phyloP scores from a whole-genome alignment of 2,797 vertebrate species.

The Gobionotothen gibberifrons region DNA sequence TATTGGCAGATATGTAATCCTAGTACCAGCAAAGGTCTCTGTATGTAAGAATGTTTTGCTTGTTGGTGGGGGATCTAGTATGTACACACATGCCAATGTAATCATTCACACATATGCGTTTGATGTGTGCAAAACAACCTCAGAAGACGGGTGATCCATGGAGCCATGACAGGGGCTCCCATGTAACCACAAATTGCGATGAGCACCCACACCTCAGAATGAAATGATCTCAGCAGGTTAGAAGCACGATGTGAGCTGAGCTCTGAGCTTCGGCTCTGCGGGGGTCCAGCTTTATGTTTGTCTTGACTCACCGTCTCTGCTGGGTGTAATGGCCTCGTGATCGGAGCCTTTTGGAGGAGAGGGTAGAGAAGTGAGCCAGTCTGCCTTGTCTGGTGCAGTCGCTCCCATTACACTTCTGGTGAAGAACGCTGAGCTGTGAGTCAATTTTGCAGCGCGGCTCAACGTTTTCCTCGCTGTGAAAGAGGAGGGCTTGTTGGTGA shows the following conservation, averaged over 20 bases:
- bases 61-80: neutral
- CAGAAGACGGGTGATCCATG: neutral
- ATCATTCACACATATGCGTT: neutral
- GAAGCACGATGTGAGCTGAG: conserved; percentile 6
- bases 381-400: conserved; percentile 17
- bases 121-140: neutral
- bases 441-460: conserved; percentile 1
- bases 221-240: conserved; percentile 29
- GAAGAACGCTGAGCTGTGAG: conserved; percentile 31
- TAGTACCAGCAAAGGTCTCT: neutral
- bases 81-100: neutral
- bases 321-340: conserved; percentile 37
- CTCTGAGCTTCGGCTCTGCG: conserved; percentile 3
- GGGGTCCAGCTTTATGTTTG: conserved; percentile 25
- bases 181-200: conserved; percentile 15
- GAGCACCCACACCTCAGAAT: conserved; percentile 25
- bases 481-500: conserved; percentile 27
- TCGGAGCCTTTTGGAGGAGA: conserved; percentile 37
- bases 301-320: conserved; percentile 33
- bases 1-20: neutral
- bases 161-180: conserved; percentile 5
- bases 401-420: conserved; percentile 16
- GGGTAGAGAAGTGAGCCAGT: conserved; percentile 12
- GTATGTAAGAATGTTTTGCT: neutral
- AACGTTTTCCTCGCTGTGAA: conserved; percentile 30